phyloP scores from a whole-genome alignment of 2,888 invertebrate genomes.

The Erynnis tages region DNA sequence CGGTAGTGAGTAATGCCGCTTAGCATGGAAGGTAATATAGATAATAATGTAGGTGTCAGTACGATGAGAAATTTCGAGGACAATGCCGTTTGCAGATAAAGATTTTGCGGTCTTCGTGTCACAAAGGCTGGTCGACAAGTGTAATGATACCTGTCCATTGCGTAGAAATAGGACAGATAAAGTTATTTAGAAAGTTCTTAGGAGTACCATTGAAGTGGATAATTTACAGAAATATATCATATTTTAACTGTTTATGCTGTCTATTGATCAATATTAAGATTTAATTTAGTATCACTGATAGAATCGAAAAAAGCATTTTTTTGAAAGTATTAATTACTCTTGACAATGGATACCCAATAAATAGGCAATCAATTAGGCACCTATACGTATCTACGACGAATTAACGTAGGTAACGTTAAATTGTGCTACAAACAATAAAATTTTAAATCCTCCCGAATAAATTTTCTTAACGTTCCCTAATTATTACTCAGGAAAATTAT shows the following conservation, averaged over 20 bases:
- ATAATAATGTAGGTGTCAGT: constrained; percentile 41
- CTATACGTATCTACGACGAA: no score
- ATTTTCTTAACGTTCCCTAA: not conserved
- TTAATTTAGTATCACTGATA: no score
- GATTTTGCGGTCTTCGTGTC: constrained; percentile 43
- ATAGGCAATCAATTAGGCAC: no score
- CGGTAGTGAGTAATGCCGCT: constrained; percentile 33
- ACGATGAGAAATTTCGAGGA: constrained; percentile 43
- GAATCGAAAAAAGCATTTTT: no score
- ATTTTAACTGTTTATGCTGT: no score
- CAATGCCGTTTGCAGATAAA: constrained; percentile 37
- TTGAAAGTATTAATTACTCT: no score
- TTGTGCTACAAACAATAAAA: no score
- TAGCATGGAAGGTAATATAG: constrained; percentile 38
- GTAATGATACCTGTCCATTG: constrained; percentile 27
- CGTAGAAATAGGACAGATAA: not conserved
- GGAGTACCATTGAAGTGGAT: not conserved
- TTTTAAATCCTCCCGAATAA: no score
- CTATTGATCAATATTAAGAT: no score
- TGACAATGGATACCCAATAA: no score
- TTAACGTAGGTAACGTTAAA: no score
- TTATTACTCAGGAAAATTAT: not conserved
- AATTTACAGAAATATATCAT: no score
- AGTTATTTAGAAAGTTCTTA: not conserved
- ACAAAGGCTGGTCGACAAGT: constrained; percentile 39